A percentile compares a stretch with the other conserved stretches of the same genome.
These are phyloP conservation scores for Loriculus beryllinus DNA, from an alignment of 2,797 vertebrate species.

Conservation along the genomic window DNA sequence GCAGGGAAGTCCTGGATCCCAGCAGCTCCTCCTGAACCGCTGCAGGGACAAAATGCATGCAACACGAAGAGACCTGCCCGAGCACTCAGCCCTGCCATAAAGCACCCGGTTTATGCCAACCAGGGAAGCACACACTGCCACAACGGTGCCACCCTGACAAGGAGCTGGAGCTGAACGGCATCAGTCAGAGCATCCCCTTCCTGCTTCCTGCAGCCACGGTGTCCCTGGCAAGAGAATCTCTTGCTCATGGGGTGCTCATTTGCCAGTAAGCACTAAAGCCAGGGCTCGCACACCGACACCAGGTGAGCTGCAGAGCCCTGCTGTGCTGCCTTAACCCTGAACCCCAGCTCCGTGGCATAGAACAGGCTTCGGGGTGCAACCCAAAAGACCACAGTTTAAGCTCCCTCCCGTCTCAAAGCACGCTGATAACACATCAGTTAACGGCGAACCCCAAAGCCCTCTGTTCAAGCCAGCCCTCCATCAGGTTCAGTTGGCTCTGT, in stretches of 20 bases:
- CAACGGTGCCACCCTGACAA: not conserved
- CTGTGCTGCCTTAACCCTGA: not conserved
- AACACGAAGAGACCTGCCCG: rapidly evolving
- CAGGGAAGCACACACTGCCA: not conserved
- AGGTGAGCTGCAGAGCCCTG: not conserved
- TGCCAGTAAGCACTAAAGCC: not conserved
- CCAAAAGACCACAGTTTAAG: not conserved
- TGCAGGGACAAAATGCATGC: not conserved
- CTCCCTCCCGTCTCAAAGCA: not conserved
- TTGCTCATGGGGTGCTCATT: not conserved
- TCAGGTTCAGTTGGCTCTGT: not conserved
- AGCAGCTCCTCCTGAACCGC: not conserved
- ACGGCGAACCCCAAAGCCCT: not conserved
- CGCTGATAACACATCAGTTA: rapidly evolving
- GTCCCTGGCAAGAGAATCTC: not conserved
- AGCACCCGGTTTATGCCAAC: not conserved
- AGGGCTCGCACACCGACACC: no score
- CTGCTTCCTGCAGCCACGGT: not conserved
- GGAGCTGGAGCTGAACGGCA: not conserved
- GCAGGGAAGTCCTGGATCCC: not conserved
- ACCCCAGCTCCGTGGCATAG: not conserved
- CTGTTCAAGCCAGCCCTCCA: not conserved
- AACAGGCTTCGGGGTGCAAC: not conserved
- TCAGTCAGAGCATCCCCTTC: not conserved
- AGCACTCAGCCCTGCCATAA: not conserved